Percentiles rank a stretch among this genome's conserved stretches.
Conservation (phyloP, 1,140 invertebrate genomes). For the Drosophila nebulosa region DNA sequence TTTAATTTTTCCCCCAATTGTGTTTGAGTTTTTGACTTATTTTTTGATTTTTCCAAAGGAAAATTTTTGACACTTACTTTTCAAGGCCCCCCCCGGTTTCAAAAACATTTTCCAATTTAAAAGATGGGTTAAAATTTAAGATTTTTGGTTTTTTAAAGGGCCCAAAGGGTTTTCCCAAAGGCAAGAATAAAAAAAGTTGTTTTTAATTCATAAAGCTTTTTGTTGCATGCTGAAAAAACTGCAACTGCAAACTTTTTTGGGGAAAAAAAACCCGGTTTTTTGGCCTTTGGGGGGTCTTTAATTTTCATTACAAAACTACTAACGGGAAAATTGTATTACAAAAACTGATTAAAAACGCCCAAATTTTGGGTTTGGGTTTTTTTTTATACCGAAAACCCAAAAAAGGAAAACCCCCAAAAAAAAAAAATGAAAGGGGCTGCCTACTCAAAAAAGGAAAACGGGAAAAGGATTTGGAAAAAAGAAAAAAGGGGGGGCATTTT, state of each 20-base stretch:
- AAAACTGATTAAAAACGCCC: not conserved
- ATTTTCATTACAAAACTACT: not conserved
- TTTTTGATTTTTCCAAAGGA: not conserved
- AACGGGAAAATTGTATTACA: not conserved
- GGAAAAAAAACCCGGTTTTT: not conserved
- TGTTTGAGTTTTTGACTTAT: not conserved
- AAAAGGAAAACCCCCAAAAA: not conserved
- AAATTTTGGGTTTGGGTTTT: not conserved
- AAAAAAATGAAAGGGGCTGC: not conserved
- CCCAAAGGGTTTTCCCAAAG: too few relatives aligned
- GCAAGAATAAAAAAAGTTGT: not conserved
- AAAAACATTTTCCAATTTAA: too few relatives aligned
- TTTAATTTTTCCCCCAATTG: not conserved
- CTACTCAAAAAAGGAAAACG: not conserved
- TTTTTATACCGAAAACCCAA: not conserved
- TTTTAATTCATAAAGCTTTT: not conserved
- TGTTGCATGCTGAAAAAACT: not conserved
- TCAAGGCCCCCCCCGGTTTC: too few relatives aligned
- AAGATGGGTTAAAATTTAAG: too few relatives aligned
- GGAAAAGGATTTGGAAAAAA: too few relatives aligned
- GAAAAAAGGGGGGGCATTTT: not conserved
- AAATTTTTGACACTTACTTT: not conserved
- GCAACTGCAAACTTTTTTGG: not conserved
- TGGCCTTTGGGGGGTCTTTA: not conserved
- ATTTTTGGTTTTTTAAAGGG: too few relatives aligned